Evolutionary conservation across 1,140 invertebrate species (phyloP).

Genomic region (Rhyzopertha dominica): DNA sequence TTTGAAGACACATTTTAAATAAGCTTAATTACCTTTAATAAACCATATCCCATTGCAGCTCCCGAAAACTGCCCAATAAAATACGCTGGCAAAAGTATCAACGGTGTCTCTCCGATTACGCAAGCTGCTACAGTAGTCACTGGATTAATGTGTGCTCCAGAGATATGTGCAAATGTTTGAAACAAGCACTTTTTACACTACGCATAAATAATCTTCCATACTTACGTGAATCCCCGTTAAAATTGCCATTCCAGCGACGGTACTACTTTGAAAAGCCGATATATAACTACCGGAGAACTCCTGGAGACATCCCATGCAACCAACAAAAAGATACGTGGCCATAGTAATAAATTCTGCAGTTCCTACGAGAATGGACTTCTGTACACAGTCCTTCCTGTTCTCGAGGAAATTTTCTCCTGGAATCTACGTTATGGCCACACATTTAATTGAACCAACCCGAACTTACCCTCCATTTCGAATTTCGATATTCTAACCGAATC

Average conservation of each 20-base stretch:
- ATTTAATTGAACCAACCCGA: too few relatives aligned
- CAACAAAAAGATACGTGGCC: slow-evolving; percentile 35
- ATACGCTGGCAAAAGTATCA: slow-evolving; percentile 63
- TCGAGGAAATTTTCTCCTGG: too few relatives aligned
- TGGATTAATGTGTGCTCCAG: slow-evolving; percentile 72
- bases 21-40: slow-evolving; percentile 51
- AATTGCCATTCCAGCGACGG: slow-evolving; percentile 33
- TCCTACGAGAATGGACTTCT: too few relatives aligned
- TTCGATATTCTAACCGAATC: too few relatives aligned
- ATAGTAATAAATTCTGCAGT: slow-evolving; percentile 45
- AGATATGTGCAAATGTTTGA: slow-evolving; percentile 63
- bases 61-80: slow-evolving; percentile 66
- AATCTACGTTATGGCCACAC: too few relatives aligned
- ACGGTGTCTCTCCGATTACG: slow-evolving; percentile 57
- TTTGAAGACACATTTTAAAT: too few relatives aligned
- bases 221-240: slow-evolving; percentile 33
- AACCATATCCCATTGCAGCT: slow-evolving; percentile 58
- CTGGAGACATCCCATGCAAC: slow-evolving; percentile 33
- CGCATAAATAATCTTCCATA: not conserved
- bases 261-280: slow-evolving; percentile 26
- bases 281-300: slow-evolving; percentile 21
- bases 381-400: too few relatives aligned
- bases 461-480: too few relatives aligned
- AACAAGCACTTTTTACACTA: slow-evolving; percentile 38
- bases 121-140: slow-evolving; percentile 65